Evolutionary conservation across 2,888 invertebrate species (phyloP).

Genomic region (Eurytoma californica): DNA sequence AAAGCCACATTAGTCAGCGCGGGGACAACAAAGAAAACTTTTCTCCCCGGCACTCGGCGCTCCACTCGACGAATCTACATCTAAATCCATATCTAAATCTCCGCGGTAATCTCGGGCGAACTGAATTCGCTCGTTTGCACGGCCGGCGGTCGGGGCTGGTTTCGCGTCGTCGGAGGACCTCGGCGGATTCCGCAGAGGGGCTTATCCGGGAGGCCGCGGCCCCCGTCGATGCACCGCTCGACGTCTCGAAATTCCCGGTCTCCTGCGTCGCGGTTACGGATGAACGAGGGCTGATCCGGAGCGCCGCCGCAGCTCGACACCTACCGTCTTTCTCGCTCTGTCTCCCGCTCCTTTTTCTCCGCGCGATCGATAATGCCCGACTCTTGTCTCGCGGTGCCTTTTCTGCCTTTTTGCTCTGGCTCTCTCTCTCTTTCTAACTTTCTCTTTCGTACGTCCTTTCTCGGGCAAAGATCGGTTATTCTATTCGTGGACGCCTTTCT

Average conservation of each 20-base stretch:
- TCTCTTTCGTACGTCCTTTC: neutral
- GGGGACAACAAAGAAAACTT: slow-evolving; percentile 23
- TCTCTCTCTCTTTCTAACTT: neutral
- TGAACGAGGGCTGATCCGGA: slow-evolving; percentile 33
- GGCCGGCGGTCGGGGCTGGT: neutral
- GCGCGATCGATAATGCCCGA: slow-evolving; percentile 22
- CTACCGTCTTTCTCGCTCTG: slow-evolving; percentile 11
- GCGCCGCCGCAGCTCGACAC: slow-evolving; percentile 40
- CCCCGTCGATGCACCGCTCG: slow-evolving; percentile 34
- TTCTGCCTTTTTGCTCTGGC: neutral
- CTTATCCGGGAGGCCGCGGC: slow-evolving; percentile 12
- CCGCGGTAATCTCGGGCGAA: slow-evolving; percentile 41
- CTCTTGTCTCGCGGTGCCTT: neutral
- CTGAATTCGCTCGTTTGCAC: slow-evolving; percentile 27
- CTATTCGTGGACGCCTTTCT: no score
- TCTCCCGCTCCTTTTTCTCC: neutral
- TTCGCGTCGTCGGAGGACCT: slow-evolving; percentile 13
- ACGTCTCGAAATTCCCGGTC: slow-evolving; percentile 52
- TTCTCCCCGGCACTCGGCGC: neutral
- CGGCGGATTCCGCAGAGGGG: slow-evolving; percentile 19
- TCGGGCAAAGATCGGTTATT: no score
- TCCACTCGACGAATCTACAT: slow-evolving; percentile 32
- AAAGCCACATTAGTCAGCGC: slow-evolving; percentile 27
- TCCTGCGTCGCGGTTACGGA: slow-evolving; percentile 33
- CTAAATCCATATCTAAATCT: slow-evolving; percentile 53